Evolutionary conservation across 1,140 invertebrate species (phyloP), one percentile per base, ranked within the genome.

Genomic region (Leptinotarsa texana): DNA sequence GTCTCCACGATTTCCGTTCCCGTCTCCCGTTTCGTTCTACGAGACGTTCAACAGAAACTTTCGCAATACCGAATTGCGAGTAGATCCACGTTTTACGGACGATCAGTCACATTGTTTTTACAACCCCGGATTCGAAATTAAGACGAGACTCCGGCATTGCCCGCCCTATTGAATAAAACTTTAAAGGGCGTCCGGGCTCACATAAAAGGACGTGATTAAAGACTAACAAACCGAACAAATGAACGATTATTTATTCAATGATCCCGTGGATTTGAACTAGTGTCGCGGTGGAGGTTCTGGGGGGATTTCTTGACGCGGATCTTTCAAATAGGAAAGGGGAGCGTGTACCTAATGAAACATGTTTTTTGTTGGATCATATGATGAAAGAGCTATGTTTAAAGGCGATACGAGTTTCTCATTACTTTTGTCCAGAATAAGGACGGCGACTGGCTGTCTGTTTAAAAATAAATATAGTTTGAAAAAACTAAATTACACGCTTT

Each of bases 191-290:
- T 69, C n/a, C 13, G 51, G 15, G 15, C 51, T 57, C 67, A 33
- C 13, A 24, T 33, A 66, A 66, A 66, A 33, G 63, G 63, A 13
- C 63, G 63, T 69, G 47, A 69, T 69, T 69, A 69, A 69, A 69
- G 67, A 69, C 47, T 69, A 69, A 69, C 67, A 69, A 69, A 66
- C 63, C 63, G 21, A 66, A 66, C 63, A 66, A 66, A 66, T 66
- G 63, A 66, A 66, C 63, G 63, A 33, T 66, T 66, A 66, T 66
- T 15, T 66, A 66, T 33, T 66, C 21, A 24, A 66, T 22, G 21
- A 33, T 33, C 63, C 22, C 13, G 17, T 66, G 63, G 33, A 66
- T 66, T 66, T 22, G 22, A 66, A 66, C 22, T 17, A 66, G 63
- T 33, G 15, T 11, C 33, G 33, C 8, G 33, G 33, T 42, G 33